A percentile compares a stretch with the other conserved stretches of the same genome.
phyloP scores from a whole-genome alignment of 2,888 invertebrate genomes.

The Cosmorhoe ocellata region DNA sequence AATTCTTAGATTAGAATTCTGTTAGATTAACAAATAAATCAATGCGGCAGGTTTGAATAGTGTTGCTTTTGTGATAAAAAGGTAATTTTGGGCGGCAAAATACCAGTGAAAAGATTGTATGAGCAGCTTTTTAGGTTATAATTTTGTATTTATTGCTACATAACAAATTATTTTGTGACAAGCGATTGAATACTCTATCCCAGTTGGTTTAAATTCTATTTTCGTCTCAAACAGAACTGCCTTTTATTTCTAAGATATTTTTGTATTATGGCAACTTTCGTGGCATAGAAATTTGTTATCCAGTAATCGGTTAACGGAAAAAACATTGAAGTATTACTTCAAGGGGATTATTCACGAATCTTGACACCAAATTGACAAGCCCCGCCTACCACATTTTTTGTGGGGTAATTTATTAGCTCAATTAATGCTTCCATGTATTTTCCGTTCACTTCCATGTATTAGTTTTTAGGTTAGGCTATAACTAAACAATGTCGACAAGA shows the following conservation, averaged over 20 bases:
- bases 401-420: too few relatives aligned
- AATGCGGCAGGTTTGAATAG: background rate
- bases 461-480: constrained; percentile 59
- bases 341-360: too few relatives aligned
- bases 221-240: constrained; percentile 4
- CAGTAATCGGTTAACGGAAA: too few relatives aligned
- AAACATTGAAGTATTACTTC: too few relatives aligned
- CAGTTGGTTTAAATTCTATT: constrained; percentile 3
- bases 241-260: constrained; percentile 12
- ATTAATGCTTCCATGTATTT: too few relatives aligned
- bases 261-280: constrained; percentile 21
- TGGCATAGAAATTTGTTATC: constrained; percentile 18
- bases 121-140: constrained; percentile 16
- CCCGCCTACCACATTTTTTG: too few relatives aligned
- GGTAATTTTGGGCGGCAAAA: constrained; percentile 6
- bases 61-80: constrained; percentile 22
- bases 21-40: background rate
- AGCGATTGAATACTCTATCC: background rate
- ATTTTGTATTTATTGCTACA: constrained; percentile 10
- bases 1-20: too few relatives aligned
- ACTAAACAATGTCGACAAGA: constrained; percentile 74
- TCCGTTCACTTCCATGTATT: too few relatives aligned
- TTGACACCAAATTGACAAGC: too few relatives aligned
- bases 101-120: constrained; percentile 4
- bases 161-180: constrained; percentile 18